Conservation (phyloP, 2,888 invertebrate species). For the Meiosimyza decipiens region DNA sequence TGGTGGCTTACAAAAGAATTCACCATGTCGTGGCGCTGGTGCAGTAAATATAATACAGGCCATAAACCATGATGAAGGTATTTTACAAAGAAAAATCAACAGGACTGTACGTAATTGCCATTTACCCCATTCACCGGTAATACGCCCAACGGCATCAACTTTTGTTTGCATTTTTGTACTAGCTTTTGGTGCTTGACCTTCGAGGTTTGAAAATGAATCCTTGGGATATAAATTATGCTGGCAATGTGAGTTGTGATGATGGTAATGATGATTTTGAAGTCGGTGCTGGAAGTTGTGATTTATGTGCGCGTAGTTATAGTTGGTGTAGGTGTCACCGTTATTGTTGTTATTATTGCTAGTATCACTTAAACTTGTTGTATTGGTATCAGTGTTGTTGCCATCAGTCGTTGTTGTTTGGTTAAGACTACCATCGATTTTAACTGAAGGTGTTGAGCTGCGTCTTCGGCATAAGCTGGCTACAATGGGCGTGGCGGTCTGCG, state of each 20-base stretch:
- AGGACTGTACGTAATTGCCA: conserved; percentile 68
- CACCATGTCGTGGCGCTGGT: conserved; percentile 66
- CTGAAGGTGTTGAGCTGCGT: conserved; percentile 50
- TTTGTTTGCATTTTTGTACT: conserved; percentile 61
- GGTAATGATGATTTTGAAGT: conserved; percentile 17
- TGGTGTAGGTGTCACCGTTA: conserved; percentile 16
- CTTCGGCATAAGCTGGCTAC: conserved; percentile 49
- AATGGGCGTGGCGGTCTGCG: conserved; percentile 22
- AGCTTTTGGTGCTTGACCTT: conserved; percentile 55
- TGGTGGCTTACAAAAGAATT: conserved; percentile 68
- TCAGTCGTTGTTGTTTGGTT: conserved; percentile 21
- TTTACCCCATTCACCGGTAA: conserved; percentile 67
- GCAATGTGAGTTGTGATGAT: conserved; percentile 12
- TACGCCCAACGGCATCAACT: conserved; percentile 66
- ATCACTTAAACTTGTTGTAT: conserved; percentile 37
- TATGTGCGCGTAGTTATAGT: conserved; percentile 33
- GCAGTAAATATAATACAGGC: conserved; percentile 69
- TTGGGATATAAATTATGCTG: conserved; percentile 56
- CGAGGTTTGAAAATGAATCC: conserved; percentile 58
- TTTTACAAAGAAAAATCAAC: conserved; percentile 67
- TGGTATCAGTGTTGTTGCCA: conserved; percentile 36
- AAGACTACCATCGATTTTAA: conserved; percentile 33
- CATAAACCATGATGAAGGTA: conserved; percentile 69
- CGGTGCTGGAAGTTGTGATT: conserved; percentile 51
- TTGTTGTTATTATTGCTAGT: conserved; percentile 37